These are phyloP conservation scores for Porites lobata DNA, from an alignment of 92 coral and sea anemone species.

Conservation along the genomic window DNA sequence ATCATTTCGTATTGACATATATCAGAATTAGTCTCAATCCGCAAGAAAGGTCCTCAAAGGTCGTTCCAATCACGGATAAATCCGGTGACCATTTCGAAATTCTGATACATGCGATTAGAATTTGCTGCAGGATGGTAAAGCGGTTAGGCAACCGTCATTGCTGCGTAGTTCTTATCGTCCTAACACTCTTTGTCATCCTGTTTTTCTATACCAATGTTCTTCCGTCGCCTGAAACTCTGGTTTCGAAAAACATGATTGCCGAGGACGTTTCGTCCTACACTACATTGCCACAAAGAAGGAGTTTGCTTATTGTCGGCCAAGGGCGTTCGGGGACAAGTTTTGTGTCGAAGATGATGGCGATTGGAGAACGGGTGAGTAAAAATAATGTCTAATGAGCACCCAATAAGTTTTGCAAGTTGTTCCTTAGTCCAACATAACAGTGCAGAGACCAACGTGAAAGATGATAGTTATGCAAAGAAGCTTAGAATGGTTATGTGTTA, in stretches of 20 bases:
- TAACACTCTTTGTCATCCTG: neutral
- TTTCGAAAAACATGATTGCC: constrained; percentile 10
- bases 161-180: neutral
- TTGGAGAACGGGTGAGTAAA: constrained; percentile 30
- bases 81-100: neutral
- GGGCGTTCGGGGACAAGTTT: constrained; percentile 54
- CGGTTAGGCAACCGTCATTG: neutral
- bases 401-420: neutral
- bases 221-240: neutral
- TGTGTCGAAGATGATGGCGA: constrained; percentile 40
- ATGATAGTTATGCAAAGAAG: neutral
- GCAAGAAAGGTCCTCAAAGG: neutral
- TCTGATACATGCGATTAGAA: neutral
- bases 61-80: neutral
- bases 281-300: neutral
- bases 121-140: constrained; percentile 5
- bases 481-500: neutral
- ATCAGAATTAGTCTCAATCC: no score
- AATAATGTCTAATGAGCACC: neutral
- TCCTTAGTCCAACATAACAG: neutral
- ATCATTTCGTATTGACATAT: neutral
- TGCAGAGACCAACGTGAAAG: neutral
- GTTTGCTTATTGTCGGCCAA: constrained; percentile 40
- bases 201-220: constrained; percentile 4
- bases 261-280: neutral